Conservation (phyloP, 2,888 invertebrate species). For the Trachelus tabidus region DNA sequence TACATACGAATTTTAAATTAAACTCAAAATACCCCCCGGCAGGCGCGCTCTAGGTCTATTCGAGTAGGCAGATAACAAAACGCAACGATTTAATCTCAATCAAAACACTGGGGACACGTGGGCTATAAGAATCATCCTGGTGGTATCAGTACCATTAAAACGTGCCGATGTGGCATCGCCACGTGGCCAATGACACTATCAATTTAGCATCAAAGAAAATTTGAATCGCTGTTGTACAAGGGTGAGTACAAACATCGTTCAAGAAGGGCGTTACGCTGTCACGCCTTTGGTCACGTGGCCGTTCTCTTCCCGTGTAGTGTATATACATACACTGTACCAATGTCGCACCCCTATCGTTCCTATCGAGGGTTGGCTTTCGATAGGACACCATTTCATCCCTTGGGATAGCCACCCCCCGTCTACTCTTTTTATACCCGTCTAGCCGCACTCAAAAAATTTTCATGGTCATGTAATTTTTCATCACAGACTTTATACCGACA, state of each 20-base stretch:
- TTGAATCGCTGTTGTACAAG: slow-evolving; percentile 1
- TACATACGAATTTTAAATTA: not conserved
- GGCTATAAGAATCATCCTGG: not conserved
- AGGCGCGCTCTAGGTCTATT: not conserved
- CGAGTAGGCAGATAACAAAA: not conserved
- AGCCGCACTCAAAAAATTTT: not conserved
- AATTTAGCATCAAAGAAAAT: slow-evolving; percentile 21
- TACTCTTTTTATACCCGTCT: not conserved
- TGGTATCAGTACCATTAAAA: slow-evolving; percentile 2
- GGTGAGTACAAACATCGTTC: slow-evolving; percentile 2
- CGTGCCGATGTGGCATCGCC: slow-evolving; percentile 5
- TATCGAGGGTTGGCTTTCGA: not conserved
- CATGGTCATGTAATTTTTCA: not conserved
- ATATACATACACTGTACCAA: not conserved
- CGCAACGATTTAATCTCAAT: not conserved
- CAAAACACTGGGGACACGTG: not conserved
- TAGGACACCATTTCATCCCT: not conserved
- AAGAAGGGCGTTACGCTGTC: slow-evolving; percentile 3
- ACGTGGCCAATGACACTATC: slow-evolving; percentile 24
- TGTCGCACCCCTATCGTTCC: not conserved
- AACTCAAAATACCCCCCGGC: not conserved
- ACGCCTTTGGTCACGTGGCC: slow-evolving; percentile 6
- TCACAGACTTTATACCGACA: not conserved
- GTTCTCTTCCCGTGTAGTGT: not conserved
- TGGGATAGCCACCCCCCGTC: not conserved